Evolutionary conservation across 2,797 vertebrate genomes (phyloP).

Genomic region (Acridotheres tristis): DNA sequence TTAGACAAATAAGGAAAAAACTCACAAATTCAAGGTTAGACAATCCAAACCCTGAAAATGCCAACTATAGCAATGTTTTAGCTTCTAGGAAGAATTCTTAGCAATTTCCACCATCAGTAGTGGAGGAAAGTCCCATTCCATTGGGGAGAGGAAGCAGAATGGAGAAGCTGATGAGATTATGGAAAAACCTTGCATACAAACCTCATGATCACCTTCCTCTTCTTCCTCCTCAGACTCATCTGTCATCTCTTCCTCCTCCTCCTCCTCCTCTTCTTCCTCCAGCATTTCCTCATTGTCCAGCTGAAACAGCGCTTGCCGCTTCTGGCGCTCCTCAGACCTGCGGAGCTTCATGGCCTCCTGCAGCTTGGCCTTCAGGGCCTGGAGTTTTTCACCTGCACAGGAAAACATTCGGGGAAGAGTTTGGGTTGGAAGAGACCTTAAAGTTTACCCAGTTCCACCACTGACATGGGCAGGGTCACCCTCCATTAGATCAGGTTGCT

Average conservation of each 20-base stretch:
- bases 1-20: neutral
- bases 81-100: neutral
- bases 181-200: constrained; percentile 16
- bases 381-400: constrained; percentile 87
- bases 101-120: neutral
- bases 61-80: neutral
- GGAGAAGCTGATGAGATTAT: neutral
- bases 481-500: neutral
- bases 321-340: constrained; percentile 86
- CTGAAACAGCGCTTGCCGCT: constrained; percentile 84
- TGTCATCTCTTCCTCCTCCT: constrained; percentile 86
- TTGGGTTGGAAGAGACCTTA: neutral
- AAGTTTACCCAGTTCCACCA: neutral
- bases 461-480: neutral
- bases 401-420: neutral
- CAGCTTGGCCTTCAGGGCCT: constrained; percentile 89
- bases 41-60: neutral
- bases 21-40: neutral
- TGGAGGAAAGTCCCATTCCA: neutral
- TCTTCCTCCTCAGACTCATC: constrained; percentile 85
- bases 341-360: constrained; percentile 93
- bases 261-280: constrained; percentile 87
- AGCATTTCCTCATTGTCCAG: constrained; percentile 93
- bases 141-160: neutral
- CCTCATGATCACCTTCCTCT: constrained; percentile 56